Evolutionary conservation across 2,113 vertebrate species (phyloP).

Genomic region (Calonectris borealis): DNA sequence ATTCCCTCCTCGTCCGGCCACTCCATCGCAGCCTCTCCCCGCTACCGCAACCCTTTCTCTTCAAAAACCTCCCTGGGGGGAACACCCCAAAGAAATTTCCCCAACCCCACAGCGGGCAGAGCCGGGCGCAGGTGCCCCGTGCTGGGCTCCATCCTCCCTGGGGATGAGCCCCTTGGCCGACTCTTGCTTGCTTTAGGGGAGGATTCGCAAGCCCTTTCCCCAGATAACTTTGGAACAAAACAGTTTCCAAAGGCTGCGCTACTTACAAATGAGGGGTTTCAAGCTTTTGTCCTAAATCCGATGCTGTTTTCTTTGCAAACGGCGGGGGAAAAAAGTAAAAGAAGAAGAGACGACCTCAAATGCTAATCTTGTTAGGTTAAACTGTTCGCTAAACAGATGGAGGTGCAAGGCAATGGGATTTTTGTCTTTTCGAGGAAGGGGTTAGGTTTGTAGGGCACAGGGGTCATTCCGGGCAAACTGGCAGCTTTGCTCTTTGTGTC

Average conservation of each 20-base stretch:
- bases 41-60: background rate
- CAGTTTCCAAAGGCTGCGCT: slow-evolving; percentile 41
- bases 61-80: background rate
- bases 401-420: slow-evolving; percentile 43
- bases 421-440: slow-evolving; percentile 31
- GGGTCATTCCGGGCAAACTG: slow-evolving; percentile 45
- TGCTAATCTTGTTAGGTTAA: slow-evolving; percentile 74
- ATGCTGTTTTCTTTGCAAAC: slow-evolving; percentile 61
- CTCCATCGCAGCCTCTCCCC: background rate
- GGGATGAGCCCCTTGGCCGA: background rate
- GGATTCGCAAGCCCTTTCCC: background rate
- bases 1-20: background rate
- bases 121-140: background rate
- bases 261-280: slow-evolving; percentile 54
- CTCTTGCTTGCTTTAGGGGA: background rate
- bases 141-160: background rate
- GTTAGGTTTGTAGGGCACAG: slow-evolving; percentile 42
- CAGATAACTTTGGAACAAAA: slow-evolving; percentile 38
- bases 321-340: background rate
- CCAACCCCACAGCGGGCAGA: background rate
- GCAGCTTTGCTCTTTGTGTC: slow-evolving; percentile 57
- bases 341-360: slow-evolving; percentile 31
- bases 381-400: slow-evolving; percentile 68
- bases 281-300: slow-evolving; percentile 57
- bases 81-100: background rate